phyloP scores from a whole-genome alignment of 2,113 vertebrate species.

The Chascanopsetta lugubris region DNA sequence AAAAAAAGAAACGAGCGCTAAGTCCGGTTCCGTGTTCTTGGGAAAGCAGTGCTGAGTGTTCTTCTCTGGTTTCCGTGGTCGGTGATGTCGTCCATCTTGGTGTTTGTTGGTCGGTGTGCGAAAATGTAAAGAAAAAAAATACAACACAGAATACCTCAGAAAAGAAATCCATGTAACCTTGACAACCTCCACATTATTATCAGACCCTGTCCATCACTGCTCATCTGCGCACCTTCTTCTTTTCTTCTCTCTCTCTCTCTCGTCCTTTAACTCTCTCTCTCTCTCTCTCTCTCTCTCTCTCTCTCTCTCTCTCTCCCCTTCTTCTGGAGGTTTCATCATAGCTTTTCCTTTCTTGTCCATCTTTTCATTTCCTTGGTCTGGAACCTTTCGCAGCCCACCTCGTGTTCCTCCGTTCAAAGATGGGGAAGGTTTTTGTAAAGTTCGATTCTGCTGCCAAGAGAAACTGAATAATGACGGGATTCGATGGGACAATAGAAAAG shows the following conservation, averaged over 20 bases:
- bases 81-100: constrained; percentile 58
- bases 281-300: constrained; percentile 4
- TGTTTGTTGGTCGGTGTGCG: constrained; percentile 69
- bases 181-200: constrained; percentile 69
- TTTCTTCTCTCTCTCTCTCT: constrained; percentile 1
- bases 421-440: background rate
- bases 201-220: constrained; percentile 44
- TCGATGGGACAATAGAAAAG: background rate
- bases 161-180: constrained; percentile 78
- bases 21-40: constrained; percentile 1
- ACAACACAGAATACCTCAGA: constrained; percentile 85
- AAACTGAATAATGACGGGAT: too few species aligned
- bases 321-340: constrained; percentile 50
- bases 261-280: background rate
- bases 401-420: background rate
- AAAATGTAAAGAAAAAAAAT: constrained; percentile 71
- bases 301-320: constrained; percentile 27
- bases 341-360: constrained; percentile 38
- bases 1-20: constrained; percentile 14
- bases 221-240: constrained; percentile 40
- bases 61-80: constrained; percentile 56
- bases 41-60: constrained; percentile 42
- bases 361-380: constrained; percentile 35
- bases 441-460: background rate
- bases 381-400: constrained; percentile 24